phyloP scores from a whole-genome alignment of 2,797 vertebrate species.

The Margarornis squamiger region DNA sequence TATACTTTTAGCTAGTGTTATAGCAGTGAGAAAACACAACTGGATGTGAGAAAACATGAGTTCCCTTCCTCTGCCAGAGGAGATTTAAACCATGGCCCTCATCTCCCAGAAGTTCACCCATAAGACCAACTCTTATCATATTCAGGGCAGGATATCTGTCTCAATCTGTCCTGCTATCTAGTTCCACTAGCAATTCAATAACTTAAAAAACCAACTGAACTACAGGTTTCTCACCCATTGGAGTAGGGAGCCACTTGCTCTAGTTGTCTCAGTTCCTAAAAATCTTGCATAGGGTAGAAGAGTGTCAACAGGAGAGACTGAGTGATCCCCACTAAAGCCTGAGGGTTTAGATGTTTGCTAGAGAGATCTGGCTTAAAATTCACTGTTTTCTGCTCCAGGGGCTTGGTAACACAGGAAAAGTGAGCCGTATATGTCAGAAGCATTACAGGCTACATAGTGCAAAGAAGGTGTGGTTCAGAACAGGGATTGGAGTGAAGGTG shows the following conservation, averaged over 20 bases:
- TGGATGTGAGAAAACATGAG: background rate
- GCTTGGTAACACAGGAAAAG: background rate
- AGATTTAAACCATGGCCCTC: background rate
- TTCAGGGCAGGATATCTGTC: background rate
- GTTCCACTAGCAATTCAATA: background rate
- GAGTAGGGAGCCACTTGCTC: background rate
- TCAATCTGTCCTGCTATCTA: background rate
- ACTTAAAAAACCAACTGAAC: fast-evolving
- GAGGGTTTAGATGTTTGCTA: background rate
- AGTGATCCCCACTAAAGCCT: background rate
- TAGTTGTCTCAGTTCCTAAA: background rate
- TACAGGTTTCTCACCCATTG: background rate
- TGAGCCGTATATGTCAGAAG: background rate
- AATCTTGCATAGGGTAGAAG: background rate
- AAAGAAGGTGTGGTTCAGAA: background rate
- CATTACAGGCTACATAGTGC: background rate
- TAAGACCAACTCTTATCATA: background rate
- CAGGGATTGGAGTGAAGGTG: background rate
- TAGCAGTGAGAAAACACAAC: background rate
- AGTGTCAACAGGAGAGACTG: background rate
- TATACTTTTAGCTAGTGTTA: background rate
- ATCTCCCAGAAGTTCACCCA: background rate
- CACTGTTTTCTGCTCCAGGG: background rate
- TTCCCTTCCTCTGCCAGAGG: background rate
- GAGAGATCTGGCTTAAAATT: background rate